phyloP scores from a whole-genome alignment of 1,140 invertebrate genomes.

The Bombus confusus region DNA sequence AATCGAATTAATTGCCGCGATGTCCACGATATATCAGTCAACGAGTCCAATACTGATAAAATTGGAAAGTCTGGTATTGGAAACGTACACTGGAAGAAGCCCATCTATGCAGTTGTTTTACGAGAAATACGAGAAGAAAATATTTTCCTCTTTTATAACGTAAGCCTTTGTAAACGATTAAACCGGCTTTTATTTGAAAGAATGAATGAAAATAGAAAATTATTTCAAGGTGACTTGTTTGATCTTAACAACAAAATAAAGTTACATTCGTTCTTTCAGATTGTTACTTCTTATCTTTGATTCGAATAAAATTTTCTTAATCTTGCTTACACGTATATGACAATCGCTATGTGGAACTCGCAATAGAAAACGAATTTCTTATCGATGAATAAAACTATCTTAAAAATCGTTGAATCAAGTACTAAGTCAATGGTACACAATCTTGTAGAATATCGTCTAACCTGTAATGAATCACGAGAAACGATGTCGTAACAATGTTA shows the following conservation, averaged over 20 bases:
- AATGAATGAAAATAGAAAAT: too few species aligned
- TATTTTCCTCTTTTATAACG: slow-evolving; percentile 84
- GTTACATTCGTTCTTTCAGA: neutral
- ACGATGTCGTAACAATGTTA: neutral
- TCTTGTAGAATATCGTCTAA: too few species aligned
- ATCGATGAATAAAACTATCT: neutral
- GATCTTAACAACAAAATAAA: too few species aligned
- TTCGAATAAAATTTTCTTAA: neutral
- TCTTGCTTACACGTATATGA: too few species aligned
- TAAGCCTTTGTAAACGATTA: slow-evolving; percentile 59
- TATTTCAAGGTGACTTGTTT: too few species aligned
- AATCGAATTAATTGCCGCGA: slow-evolving; percentile 85
- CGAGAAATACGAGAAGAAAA: slow-evolving; percentile 87
- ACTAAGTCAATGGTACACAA: too few species aligned
- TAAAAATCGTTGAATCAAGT: neutral
- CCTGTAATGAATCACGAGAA: too few species aligned
- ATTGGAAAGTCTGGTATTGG: slow-evolving; percentile 89
- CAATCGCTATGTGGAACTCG: too few species aligned
- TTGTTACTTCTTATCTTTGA: neutral
- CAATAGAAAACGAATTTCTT: too few species aligned
- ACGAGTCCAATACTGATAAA: slow-evolving; percentile 91
- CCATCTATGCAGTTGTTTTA: slow-evolving; percentile 87
- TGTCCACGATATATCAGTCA: slow-evolving; percentile 88
- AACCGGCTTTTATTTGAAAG: neutral
- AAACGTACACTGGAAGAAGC: slow-evolving; percentile 86